Evolutionary conservation across 1,140 invertebrate species (phyloP).

Genomic region (Caenorhabditis tropicalis): DNA sequence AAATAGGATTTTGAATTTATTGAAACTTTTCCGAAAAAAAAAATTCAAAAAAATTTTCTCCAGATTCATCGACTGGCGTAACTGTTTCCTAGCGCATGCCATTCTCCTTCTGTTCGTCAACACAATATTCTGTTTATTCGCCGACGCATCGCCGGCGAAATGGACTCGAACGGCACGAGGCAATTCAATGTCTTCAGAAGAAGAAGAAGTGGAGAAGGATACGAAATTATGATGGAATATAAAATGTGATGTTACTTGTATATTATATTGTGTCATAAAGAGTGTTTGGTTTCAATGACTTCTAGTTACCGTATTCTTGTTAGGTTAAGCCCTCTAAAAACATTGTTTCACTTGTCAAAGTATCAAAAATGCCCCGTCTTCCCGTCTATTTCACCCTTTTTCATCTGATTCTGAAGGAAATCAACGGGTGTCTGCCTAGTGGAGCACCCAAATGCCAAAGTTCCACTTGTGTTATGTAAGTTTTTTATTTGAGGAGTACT

Average conservation of each 20-base stretch:
- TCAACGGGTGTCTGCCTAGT: neutral
- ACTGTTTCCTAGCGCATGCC: conserved; percentile 1
- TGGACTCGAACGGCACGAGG: too few relatives aligned
- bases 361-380: too few relatives aligned
- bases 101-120: neutral
- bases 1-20: too few relatives aligned
- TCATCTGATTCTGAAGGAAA: neutral
- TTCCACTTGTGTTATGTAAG: neutral
- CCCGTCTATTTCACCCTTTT: neutral
- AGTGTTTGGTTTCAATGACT: neutral
- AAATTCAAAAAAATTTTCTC: neutral
- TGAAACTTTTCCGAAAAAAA: too few relatives aligned
- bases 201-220: neutral
- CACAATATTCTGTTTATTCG: neutral
- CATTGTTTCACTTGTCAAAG: too few relatives aligned
- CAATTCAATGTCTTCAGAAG: neutral
- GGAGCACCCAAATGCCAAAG: neutral
- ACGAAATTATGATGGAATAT: neutral
- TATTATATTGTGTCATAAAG: neutral
- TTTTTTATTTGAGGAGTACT: too few relatives aligned
- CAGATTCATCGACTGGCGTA: conserved; percentile 28
- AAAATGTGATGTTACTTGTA: neutral
- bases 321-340: too few relatives aligned
- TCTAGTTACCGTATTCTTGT: neutral
- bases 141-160: conserved; percentile 1